Conservation (phyloP, 1,140 invertebrate species). For the Drosophila nannoptera region DNA sequence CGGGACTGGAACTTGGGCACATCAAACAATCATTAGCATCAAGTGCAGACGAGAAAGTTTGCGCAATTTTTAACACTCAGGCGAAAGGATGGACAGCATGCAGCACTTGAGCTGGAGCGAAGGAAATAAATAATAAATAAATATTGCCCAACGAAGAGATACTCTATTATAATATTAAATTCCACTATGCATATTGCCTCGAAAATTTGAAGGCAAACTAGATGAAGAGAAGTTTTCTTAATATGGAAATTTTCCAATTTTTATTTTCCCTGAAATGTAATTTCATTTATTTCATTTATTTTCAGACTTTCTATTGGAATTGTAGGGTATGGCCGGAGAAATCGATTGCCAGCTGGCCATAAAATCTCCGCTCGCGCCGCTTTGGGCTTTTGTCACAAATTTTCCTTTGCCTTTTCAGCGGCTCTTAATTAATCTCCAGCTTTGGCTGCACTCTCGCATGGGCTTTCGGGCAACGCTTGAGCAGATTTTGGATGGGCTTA, state of each 20-base stretch:
- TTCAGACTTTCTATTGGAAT: too few relatives aligned
- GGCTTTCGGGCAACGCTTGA: conserved; percentile 4
- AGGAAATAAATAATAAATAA: conserved; percentile 17
- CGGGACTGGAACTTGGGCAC: conserved; percentile 19
- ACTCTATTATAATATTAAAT: neutral
- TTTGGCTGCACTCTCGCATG: conserved; percentile 19
- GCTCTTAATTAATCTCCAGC: conserved; percentile 27
- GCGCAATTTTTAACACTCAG: conserved; percentile 27
- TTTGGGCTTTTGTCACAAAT: conserved; percentile 17
- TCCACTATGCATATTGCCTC: too few relatives aligned
- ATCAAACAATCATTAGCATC: conserved; percentile 74
- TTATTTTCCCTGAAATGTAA: too few relatives aligned
- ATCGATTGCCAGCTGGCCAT: conserved; percentile 12
- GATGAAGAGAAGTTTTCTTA: too few relatives aligned
- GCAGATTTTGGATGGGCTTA: neutral
- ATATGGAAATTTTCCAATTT: too few relatives aligned
- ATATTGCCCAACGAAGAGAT: neutral
- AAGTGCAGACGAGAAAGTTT: conserved; percentile 54
- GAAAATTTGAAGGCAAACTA: too few relatives aligned
- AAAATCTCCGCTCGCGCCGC: neutral
- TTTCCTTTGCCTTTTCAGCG: conserved; percentile 5
- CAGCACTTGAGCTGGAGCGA: neutral
- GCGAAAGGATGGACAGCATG: conserved; percentile 4
- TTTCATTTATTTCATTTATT: too few relatives aligned
- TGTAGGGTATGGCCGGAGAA: neutral